Base-by-base conservation (phyloP, 37 sponge, comb jelly and placozoan species). In the Halichondria panicea region DNA sequence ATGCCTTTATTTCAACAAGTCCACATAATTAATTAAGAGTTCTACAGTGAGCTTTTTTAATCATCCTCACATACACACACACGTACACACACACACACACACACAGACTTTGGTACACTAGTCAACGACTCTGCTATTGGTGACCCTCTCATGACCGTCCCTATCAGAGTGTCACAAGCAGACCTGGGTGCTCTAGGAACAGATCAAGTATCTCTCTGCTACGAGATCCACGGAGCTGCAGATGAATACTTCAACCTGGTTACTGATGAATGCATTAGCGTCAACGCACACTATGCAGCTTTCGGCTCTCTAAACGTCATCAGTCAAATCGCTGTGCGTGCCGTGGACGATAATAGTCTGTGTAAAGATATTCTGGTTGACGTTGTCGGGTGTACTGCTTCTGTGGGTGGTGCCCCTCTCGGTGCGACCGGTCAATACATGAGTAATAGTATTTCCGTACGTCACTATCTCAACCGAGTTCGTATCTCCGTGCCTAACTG, bases 401-500 rank as follows among this genome's bases (percentile, higher is more conserved):
- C 18, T 55, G 66, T 87, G 43, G 44, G 76, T 66, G 38, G 45
- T 19, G 24, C 25, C 36, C 28, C 42, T 21, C 11, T 69, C 27
- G 48, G 6, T 22, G 28, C 24, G 31, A 58, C 43, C 38, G 50
- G 31, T 1, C 15, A 15, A 19, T 60, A 59, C 43, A 36, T 25
- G 22, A 32, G 15, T 45, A 63, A 25, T 32, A 70, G 84, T 32
- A 75, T 75, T 15, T 50, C n/a, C 22, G 37, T 75, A 28, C 41
- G 30, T 25, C 44, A 25, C 12, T 75, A 82, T 63, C 18, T 42
- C 0, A 66, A 63, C 44, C 72, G 81, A 33, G 73, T 69, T 21
- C 69, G 69, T 46, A 75, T 84, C 32, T 50, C 68, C 4, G 84
- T 76, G 12, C 84, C 84, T 15, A 84, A 84, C 63, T 84, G 84